Percentiles rank a stretch among this genome's conserved stretches.
phyloP scores from a whole-genome alignment of 2,888 invertebrate genomes.

The Smittia sp. region DNA sequence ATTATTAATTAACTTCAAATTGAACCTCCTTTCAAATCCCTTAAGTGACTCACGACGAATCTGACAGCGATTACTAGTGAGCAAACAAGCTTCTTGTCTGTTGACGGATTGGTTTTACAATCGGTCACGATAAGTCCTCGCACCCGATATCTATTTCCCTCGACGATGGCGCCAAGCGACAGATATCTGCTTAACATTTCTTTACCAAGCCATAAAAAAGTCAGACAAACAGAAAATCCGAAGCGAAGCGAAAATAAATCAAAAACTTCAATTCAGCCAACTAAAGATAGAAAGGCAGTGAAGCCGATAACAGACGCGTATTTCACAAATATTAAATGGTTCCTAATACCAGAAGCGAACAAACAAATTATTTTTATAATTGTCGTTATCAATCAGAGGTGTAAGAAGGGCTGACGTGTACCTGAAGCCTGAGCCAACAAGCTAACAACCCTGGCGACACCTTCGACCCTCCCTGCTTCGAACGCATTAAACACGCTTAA shows the following conservation, averaged over 20 bases:
- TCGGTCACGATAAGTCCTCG: conserved; percentile 36
- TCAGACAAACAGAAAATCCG: background rate
- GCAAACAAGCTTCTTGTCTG: conserved; percentile 3
- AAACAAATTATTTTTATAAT: conserved; percentile 39
- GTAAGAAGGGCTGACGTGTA: background rate
- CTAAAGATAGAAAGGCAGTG: background rate
- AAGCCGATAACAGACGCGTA: background rate
- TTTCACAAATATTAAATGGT: conserved; percentile 16
- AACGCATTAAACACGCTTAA: conserved; percentile 38
- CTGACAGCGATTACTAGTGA: background rate
- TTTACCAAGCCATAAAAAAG: background rate
- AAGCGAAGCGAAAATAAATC: conserved; percentile 20
- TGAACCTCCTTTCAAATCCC: background rate
- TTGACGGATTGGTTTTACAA: conserved; percentile 40
- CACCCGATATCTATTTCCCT: conserved; percentile 19
- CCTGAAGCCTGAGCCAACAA: background rate
- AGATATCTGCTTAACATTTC: conserved; percentile 16
- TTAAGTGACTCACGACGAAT: background rate
- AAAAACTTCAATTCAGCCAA: background rate
- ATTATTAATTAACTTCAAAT: background rate
- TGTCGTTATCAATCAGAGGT: conserved; percentile 11
- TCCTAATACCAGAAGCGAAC: conserved; percentile 26
- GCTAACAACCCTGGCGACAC: too few relatives aligned
- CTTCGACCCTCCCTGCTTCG: background rate
- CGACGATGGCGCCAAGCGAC: conserved; percentile 40